Evolutionary conservation across 23 tunicate genomes (phyloP), one percentile per base, ranked within the genome.

Genomic region (Trididemnum clinides): DNA sequence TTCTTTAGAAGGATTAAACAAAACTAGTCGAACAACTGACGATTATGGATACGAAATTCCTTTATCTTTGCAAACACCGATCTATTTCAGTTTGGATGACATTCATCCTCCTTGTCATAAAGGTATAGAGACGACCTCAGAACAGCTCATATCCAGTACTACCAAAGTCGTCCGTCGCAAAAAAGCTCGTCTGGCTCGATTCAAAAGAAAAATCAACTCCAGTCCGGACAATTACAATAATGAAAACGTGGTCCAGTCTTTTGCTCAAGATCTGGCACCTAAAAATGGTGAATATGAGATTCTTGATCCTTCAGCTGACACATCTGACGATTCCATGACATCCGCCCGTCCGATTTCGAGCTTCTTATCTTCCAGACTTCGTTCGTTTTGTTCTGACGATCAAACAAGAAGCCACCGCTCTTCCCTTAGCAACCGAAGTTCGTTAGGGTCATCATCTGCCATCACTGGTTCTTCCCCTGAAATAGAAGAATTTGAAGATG

Each of bases 11-110:
- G 18, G 12, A 31, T 27, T 70, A 7, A 6, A 31, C 38, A 37
- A 37, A 27, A 7, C 80, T 1, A 22, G 57, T 12, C 22, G 31
- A 37, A 39, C 57, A 10, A 27, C 58, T 28, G 80, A 74, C 27
- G 80, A 74, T 18, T 18, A 10, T 74, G 80, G 80, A 4, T 74
- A 74, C 30, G 80, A 74, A 22, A 74, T 74, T 15, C 80, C 80
- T 18, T 12, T 74, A 3, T 22, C 80, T 2, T 74, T 74, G 7
- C 57, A 44, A 22, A 74, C 57, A 4, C 80, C 80, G 10, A 74
- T 57, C 22, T 74, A 74, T 32, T 20, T 74, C 30, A 15, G 32
- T 22, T 37, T 74, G 57, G 80, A 74, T 70, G 38, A 32, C 10
- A 35, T 70, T 3, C 36, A 37, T n/a, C 38, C 39, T 3, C 30